Evolutionary conservation across 2,113 vertebrate species (phyloP), one percentile per base, ranked within the genome.

Genomic region (Panthera uncia): DNA sequence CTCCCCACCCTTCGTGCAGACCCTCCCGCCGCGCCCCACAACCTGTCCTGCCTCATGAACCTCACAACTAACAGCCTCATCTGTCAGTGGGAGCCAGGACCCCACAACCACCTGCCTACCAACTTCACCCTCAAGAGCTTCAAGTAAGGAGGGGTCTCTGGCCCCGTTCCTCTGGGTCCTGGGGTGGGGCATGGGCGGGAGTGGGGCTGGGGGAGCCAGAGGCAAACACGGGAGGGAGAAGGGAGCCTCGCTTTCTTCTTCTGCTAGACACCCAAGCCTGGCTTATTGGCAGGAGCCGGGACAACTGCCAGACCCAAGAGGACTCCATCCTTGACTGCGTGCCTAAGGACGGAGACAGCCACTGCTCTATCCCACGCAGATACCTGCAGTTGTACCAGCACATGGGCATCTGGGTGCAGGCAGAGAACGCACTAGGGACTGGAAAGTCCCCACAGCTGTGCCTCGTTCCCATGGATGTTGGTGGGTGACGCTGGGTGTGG

Each of bases 31-130:
- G 68, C 94, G 31, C 99, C 99, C 19, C 96, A 97, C 82, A 99
- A 99, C 98, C 98, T 99, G 85, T 99, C 98, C 98, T 99, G 99
- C 48, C 1, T 98, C 93, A 99, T 99, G 97, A 99, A 99, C 98
- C 98, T 99, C 68, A 97, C 98, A 0, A 84, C 78, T 27, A 97
- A 98, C 0, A 94, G 52, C 84, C 99, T 99, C 97, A 98, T 88
- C 10, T 99, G 99, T 97, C 98, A 63, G 4, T 99, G 99, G 99
- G 97, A 99, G 71, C 98, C 98, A 4, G 99, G 99, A 6, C 93
- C 85, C 0, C 19, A 99, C n/a, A 98, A 98, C 25, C 95, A 98
- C 89, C 98, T 99, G 73, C 95, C 95, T 85, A 99, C 99, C 74
- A 98, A 69, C 0, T 97, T 99, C 23, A 97, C 45, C 4, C 98